Base-by-base conservation (phyloP, 2,797 vertebrate species). In the Cyclura pinguis region DNA sequence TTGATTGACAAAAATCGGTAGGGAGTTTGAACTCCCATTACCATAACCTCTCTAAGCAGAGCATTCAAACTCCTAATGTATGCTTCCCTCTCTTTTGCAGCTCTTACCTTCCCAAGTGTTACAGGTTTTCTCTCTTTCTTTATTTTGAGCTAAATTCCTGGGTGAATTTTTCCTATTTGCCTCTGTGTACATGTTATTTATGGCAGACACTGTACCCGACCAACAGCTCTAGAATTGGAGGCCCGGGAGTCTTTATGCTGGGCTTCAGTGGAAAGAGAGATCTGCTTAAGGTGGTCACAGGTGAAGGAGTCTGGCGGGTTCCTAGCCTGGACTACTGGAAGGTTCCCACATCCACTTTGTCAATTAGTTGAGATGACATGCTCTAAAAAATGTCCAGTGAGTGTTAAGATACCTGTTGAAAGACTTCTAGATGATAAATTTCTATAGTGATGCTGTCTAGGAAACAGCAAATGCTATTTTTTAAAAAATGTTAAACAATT, bases 161-260 rank as follows among this genome's bases (percentile, higher is more conserved):
- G 98, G 98, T 99, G 98, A 98, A 98, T 98, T 98, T 98, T 98
- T 98, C 98, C 98, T 98, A 97, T 98, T 98, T 99, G 98, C 98
- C 98, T 99, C 98, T 99, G 97, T 98, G 98, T 98, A 98, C 98
- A 96, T 99, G 98, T 99, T 99, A 98, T 99, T 98, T 98, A 96
- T 98, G 98, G 98, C 98, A 98, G 98, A 99, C 98, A 96, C 96
- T 96, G 97, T 97, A 97, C 97, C 98, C 97, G 98, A 97, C 97
- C 98, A 98, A 97, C 99, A 99, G 98, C 98, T 98, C 97, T 98
- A 98, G 98, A 98, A 98, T 98, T 98, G 98, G 98, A 98, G 98
- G 98, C 98, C 98, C 97, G 97, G 98, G 98, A 98, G 98, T 97
- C 98, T 98, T 97, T 98, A 97, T 97, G 97, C 96, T 97, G 97